Percentiles rank a stretch among this genome's conserved stretches.
Evolutionary conservation across 2,113 vertebrate genomes (phyloP).

Genomic region (Pogonocichla stellata): DNA sequence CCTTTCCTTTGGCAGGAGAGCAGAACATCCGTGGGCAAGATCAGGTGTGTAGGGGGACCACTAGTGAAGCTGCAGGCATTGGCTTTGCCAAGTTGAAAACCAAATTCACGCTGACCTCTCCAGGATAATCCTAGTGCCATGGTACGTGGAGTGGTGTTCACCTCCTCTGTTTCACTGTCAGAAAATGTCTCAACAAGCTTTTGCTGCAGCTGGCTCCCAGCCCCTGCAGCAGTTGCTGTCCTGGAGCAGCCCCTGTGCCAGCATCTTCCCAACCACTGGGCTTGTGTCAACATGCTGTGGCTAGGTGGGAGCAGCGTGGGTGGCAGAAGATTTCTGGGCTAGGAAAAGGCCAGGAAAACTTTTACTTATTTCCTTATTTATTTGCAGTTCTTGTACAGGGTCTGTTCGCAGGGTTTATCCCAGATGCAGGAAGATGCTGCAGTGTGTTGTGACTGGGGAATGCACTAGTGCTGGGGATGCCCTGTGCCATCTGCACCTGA

Average conservation of each 20-base stretch:
- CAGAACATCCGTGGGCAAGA: background rate
- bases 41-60: fast-evolving
- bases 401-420: fast-evolving
- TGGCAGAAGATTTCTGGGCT: background rate
- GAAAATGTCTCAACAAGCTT: background rate
- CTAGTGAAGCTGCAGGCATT: background rate
- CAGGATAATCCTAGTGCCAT: background rate
- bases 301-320: background rate
- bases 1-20: background rate
- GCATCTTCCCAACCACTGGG: background rate
- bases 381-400: background rate
- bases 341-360: background rate
- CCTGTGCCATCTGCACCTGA: background rate
- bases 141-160: background rate
- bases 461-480: background rate
- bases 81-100: background rate
- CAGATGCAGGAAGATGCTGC: background rate
- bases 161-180: background rate
- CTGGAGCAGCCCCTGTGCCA: fast-evolving
- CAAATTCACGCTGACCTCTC: background rate
- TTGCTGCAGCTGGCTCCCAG: background rate
- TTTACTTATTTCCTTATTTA: background rate
- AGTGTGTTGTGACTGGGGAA: background rate
- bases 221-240: background rate
- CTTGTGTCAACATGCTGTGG: fast-evolving